phyloP scores from a whole-genome alignment of 2,113 vertebrate genomes.

The Gopherus flavomarginatus region DNA sequence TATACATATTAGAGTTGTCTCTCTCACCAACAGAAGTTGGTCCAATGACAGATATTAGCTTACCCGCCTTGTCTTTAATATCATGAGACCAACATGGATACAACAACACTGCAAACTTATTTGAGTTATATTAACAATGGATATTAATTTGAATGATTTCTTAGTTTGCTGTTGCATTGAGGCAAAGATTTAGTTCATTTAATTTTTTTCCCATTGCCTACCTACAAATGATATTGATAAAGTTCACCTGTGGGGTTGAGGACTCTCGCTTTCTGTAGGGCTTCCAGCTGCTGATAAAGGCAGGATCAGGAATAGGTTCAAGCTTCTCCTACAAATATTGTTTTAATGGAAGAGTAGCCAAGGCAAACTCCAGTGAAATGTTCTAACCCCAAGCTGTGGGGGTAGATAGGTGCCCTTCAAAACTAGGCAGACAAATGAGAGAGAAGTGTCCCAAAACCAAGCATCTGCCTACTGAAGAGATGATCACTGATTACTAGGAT shows the following conservation, averaged over 20 bases:
- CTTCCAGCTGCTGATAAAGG: neutral
- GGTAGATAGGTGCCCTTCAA: fast-evolving
- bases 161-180: neutral
- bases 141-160: neutral
- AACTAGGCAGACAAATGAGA: neutral
- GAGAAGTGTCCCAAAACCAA: neutral
- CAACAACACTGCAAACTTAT: neutral
- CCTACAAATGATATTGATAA: neutral
- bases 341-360: neutral
- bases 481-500: neutral
- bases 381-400: neutral
- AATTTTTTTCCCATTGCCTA: neutral
- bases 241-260: neutral
- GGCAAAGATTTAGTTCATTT: neutral
- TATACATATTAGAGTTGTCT: neutral
- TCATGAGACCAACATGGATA: neutral
- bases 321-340: neutral
- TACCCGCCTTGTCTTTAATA: neutral
- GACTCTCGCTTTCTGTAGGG: neutral
- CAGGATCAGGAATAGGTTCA: neutral
- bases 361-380: neutral
- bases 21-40: neutral
- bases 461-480: neutral
- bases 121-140: neutral
- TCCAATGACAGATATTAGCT: neutral